phyloP scores from a whole-genome alignment of 1,140 invertebrate species.

The Elysia chlorotica region DNA sequence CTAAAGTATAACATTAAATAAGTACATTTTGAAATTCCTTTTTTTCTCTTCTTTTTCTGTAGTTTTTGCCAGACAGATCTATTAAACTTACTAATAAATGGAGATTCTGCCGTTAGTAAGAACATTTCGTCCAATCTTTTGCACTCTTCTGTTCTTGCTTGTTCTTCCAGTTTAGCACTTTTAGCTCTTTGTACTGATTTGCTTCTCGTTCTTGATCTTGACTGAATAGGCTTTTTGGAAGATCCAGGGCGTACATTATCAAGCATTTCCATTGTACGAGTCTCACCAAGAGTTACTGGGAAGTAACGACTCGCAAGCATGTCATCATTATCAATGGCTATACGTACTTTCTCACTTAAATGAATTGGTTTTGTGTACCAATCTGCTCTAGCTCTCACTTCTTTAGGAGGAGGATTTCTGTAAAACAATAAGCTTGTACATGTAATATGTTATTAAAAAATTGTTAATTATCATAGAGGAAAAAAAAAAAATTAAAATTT shows the following conservation, averaged over 20 bases:
- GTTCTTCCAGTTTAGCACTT: slow-evolving; percentile 2
- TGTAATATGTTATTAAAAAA: too few relatives aligned
- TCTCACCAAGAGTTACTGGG: slow-evolving; percentile 19
- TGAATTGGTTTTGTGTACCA: slow-evolving; percentile 20
- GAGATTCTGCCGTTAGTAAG: slow-evolving; percentile 3
- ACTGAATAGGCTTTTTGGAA: background rate
- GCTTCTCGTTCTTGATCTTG: background rate
- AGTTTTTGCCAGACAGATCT: too few relatives aligned
- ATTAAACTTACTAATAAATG: slow-evolving; percentile 16
- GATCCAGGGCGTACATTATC: slow-evolving; percentile 6
- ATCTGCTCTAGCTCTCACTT: background rate
- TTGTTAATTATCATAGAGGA: too few relatives aligned
- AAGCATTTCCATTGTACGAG: slow-evolving; percentile 8
- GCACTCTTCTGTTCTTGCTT: background rate
- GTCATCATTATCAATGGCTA: slow-evolving; percentile 8
- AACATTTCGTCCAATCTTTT: background rate
- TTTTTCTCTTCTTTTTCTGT: too few relatives aligned
- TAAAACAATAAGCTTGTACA: too few relatives aligned
- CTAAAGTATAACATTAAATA: too few relatives aligned
- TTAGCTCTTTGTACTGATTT: background rate
- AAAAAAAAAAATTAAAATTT: too few relatives aligned
- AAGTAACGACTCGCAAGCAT: slow-evolving; percentile 15
- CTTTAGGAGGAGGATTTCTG: background rate
- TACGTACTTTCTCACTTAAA: slow-evolving; percentile 2
- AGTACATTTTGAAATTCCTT: too few relatives aligned